Evolutionary conservation across 2,888 invertebrate species (phyloP).

Genomic region (Andrena hattorfiana): DNA sequence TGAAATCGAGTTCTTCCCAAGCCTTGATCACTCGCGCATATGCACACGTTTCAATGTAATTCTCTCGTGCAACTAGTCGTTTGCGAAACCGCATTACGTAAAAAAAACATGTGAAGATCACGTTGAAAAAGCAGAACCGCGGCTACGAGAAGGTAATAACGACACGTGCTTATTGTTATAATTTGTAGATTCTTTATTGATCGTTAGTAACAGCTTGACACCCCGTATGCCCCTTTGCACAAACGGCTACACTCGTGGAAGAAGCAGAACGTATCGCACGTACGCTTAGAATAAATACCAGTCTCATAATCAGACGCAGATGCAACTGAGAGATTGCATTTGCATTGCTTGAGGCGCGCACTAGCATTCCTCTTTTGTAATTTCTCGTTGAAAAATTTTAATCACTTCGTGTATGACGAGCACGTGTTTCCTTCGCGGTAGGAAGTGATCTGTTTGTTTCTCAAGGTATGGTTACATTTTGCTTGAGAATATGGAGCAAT

Average conservation of each 20-base stretch:
- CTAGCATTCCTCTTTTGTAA: background rate
- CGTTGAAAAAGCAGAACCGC: conserved; percentile 2
- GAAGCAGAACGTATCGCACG: background rate
- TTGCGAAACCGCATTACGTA: conserved; percentile 23
- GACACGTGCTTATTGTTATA: background rate
- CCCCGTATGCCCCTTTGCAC: background rate
- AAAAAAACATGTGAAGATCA: conserved; percentile 18
- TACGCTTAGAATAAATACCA: background rate
- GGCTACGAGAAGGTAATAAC: background rate
- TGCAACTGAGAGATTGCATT: background rate
- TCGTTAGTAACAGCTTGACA: background rate
- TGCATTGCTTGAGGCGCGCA: background rate
- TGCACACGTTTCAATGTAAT: background rate
- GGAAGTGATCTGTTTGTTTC: no score
- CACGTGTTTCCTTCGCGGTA: no score
- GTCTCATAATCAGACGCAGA: background rate
- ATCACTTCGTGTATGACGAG: background rate
- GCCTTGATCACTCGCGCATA: background rate
- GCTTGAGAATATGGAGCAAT: no score
- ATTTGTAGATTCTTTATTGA: background rate
- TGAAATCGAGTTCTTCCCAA: conserved; percentile 20
- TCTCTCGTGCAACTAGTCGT: background rate
- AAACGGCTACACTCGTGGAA: background rate
- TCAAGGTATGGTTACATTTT: no score
- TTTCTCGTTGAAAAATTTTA: background rate